Base-by-base conservation (phyloP, 2,797 vertebrate genomes). In the Eleutherodactylus coqui region DNA sequence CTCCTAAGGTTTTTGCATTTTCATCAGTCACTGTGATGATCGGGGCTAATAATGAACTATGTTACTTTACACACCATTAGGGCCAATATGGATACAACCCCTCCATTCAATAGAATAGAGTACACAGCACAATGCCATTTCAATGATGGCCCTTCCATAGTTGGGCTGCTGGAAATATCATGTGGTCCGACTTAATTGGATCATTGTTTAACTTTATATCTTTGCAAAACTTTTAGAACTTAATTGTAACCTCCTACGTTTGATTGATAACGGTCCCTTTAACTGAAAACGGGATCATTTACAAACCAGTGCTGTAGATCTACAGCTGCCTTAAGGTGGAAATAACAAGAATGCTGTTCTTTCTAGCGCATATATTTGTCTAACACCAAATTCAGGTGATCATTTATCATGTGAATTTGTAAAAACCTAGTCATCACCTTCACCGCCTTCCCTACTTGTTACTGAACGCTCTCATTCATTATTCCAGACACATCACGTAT, bases 401-500 rank as follows among this genome's bases (percentile, higher is more conserved):
- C 70, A 73, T 73, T 73, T 73, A 73, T 73, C 70, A 73, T 45
- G 41, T 73, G 70, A 73, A 73, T 24, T 45, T 73, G 70, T 45
- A 73, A 73, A 41, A 73, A 73, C 27, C 70, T 73, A 73, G 70
- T 73, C 70, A 73, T 73, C 70, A 45, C 70, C 38, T 73, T 73
- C 41, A 43, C 70, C n/a, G 70, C 38, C 38, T 45, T 73, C 41
- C 24, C 24, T 27, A 4, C 70, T 73, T 73, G 34, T 69, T 21
- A 45, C 36, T 45, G 38, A 73, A 73, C n/a, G 13, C 70, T 45
- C 38, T 73, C 70, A 41, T 73, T 73, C 41, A n/a, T 27, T 73
- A 73, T 45, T 27, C 24, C 24, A 73, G 70, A 73, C 41, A 73
- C 24, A 7, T 43, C n/a, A 19, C 19, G 4, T 73, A 73, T 45